phyloP scores from a whole-genome alignment of 1,140 invertebrate species.

The Bombus cullumanus region DNA sequence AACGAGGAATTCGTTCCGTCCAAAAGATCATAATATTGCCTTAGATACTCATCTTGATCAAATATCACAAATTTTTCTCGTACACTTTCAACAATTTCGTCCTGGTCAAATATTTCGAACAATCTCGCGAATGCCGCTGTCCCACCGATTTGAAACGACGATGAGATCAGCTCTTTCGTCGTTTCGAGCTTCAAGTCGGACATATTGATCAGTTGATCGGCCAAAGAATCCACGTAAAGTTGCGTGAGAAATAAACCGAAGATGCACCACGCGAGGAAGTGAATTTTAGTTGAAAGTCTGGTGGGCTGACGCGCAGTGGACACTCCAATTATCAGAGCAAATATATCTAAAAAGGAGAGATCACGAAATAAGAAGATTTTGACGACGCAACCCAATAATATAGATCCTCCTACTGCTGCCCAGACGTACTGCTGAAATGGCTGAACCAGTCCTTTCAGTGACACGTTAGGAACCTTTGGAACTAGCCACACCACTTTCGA shows the following conservation, averaged over 20 bases:
- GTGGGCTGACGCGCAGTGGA: constrained; percentile 65
- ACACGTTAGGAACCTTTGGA: constrained; percentile 66
- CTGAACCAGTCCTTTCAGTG: constrained; percentile 69
- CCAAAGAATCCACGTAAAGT: constrained; percentile 74
- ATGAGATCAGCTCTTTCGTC: constrained; percentile 59
- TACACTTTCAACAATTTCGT: constrained; percentile 46
- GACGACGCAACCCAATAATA: constrained; percentile 64
- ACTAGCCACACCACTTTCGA: constrained; percentile 73
- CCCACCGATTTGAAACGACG: constrained; percentile 64
- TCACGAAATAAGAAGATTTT: constrained; percentile 65
- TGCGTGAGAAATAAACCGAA: constrained; percentile 76
- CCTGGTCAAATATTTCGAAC: constrained; percentile 35
- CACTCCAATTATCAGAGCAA: constrained; percentile 70
- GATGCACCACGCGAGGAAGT: constrained; percentile 74
- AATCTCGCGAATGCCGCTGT: constrained; percentile 37
- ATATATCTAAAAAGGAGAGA: constrained; percentile 71
- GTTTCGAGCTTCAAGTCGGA: constrained; percentile 63
- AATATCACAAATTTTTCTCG: constrained; percentile 61
- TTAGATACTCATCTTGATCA: constrained; percentile 55
- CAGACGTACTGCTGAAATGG: constrained; percentile 73
- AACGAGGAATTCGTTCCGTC: constrained; percentile 55
- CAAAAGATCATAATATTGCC: constrained; percentile 56
- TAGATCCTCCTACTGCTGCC: constrained; percentile 62
- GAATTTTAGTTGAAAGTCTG: constrained; percentile 63
- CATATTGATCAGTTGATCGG: constrained; percentile 72